A percentile compares a stretch with the other conserved stretches of the same genome.
Evolutionary conservation across 2,888 invertebrate species (phyloP).

Genomic region (Alentia gelatinosa): DNA sequence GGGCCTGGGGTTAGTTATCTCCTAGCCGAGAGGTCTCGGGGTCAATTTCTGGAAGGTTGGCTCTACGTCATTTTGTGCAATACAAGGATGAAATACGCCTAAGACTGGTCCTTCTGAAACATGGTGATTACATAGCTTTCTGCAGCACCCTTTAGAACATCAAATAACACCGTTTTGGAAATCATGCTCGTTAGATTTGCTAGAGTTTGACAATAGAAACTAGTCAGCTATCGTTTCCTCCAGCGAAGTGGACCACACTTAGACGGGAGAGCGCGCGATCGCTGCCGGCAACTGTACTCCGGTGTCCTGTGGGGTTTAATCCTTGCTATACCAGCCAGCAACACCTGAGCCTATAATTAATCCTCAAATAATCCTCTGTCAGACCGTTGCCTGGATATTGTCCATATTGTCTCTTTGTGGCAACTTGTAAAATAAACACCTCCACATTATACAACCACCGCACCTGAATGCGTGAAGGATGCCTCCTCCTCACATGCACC

Average conservation of each 20-base stretch:
- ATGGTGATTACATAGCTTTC: slow-evolving; percentile 5
- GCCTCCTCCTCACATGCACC: no score
- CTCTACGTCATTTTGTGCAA: not conserved
- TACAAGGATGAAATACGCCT: not conserved
- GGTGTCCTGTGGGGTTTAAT: not conserved
- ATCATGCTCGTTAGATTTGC: slow-evolving; percentile 23
- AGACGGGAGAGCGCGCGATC: not conserved
- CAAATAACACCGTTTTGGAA: not conserved
- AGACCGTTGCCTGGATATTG: not conserved
- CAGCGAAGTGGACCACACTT: not conserved
- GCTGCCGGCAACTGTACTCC: no score
- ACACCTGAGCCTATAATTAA: not conserved
- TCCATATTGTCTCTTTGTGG: not conserved
- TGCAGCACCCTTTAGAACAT: slow-evolving; percentile 22
- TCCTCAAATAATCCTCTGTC: not conserved
- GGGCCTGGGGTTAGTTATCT: no score
- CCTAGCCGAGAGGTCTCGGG: no score
- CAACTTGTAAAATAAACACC: not conserved
- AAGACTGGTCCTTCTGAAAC: not conserved
- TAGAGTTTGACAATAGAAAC: not conserved
- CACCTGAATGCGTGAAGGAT: no score
- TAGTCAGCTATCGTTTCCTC: not conserved
- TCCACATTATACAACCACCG: not conserved
- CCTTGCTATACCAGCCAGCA: not conserved
- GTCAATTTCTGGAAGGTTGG: not conserved